A percentile compares a stretch with the other conserved stretches of the same genome.
phyloP scores from a whole-genome alignment of 2,113 vertebrate genomes.

The Oriolus oriolus region DNA sequence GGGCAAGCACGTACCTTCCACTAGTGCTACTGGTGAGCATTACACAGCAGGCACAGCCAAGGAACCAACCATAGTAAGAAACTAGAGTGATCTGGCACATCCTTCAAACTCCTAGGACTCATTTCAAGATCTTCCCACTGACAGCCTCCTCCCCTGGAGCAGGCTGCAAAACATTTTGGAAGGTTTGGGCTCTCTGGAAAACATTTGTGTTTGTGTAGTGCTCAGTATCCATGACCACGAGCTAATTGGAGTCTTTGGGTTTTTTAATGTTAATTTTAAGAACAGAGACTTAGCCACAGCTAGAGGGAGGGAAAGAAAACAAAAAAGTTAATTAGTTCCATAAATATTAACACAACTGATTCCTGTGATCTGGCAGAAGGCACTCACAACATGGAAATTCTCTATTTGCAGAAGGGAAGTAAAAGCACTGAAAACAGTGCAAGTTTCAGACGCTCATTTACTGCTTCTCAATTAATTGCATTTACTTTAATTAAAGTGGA shows the following conservation, averaged over 20 bases:
- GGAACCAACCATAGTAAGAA: background rate
- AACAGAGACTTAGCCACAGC: background rate
- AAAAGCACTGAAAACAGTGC: background rate
- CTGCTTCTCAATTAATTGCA: background rate
- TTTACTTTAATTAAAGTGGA: background rate
- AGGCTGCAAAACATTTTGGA: background rate
- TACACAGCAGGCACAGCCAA: background rate
- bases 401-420: background rate
- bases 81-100: background rate
- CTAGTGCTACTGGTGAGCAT: background rate
- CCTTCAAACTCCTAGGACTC: background rate
- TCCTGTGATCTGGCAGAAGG: background rate
- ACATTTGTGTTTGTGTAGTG: background rate
- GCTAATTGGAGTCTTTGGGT: background rate
- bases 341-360: conserved; percentile 30
- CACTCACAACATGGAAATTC: background rate
- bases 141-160: background rate
- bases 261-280: background rate
- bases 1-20: background rate
- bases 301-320: background rate
- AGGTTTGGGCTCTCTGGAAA: background rate
- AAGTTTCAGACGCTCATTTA: background rate
- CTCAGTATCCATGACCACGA: background rate
- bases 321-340: conserved; percentile 2
- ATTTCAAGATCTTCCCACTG: background rate